Evolutionary conservation across 2,888 invertebrate genomes (phyloP), one percentile per base, ranked within the genome.

Genomic region (Drosophila macrospina): DNA sequence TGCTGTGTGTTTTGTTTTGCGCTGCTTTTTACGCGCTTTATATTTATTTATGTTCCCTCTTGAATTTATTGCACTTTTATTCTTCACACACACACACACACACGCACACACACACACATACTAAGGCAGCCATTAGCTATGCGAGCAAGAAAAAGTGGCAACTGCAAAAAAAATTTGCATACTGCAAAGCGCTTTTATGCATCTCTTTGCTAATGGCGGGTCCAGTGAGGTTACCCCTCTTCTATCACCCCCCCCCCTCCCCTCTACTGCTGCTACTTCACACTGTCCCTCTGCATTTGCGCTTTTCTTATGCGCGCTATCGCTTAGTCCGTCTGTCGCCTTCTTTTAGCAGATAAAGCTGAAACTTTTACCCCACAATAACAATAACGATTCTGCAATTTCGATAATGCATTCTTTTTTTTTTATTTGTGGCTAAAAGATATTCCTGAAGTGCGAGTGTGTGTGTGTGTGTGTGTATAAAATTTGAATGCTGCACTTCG

Each of bases 21-120:
- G 16, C 11, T 55, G 37, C 24, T 60, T 30, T 59, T 47, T 20
- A 32, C 13, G 37, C 28, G 34, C 32, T 60, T 47, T 77, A 48
- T 68, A 81, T 68, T 62, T 78, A 78, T 78, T 78, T 78, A 74
- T 78, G 60, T 55, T 65, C 69, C 59, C 74, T 61, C 81, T 74
- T 66, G 82, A 80, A 89, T 89, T 84, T 84, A 89, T 89, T 87
- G 89, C 89, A 85, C 75, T 78, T 88, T 88, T 84, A 80, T 86
- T 57, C 69, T 57, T 56, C 56, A 69, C 50, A 65, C 62, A 30
- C 32, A 47, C 55, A 66, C 36, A 42, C 36, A 48, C 50, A 56
- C 47, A 20, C 37, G 51, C 48, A 26, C 41, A 41, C 59, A 13
- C 13, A 36, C 36, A 36, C 36, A 32, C 48, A 51, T 34, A 24